These are phyloP conservation scores for Scaptomyza hsui DNA, from an alignment of 1,140 invertebrate species.

Conservation along the genomic window DNA sequence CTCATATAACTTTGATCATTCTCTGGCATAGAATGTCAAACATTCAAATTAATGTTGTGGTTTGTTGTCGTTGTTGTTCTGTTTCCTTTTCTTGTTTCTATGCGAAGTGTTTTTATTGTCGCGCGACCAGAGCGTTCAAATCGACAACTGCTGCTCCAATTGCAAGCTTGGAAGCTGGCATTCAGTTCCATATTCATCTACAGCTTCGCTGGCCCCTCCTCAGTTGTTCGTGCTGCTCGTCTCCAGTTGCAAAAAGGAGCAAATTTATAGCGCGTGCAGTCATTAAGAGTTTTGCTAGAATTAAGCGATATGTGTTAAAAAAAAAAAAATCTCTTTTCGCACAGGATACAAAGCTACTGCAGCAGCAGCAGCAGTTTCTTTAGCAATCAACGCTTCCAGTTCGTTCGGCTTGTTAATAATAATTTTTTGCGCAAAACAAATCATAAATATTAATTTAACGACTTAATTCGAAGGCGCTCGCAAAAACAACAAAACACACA, in stretches of 20 bases:
- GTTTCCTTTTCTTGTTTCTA: neutral
- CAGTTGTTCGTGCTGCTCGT: conserved; percentile 53
- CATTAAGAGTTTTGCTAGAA: conserved; percentile 73
- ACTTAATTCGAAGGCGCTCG: conserved; percentile 73
- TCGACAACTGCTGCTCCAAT: conserved; percentile 43
- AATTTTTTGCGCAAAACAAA: conserved; percentile 77
- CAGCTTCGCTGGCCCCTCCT: conserved; percentile 21
- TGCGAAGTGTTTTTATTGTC: conserved; percentile 21
- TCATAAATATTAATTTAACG: conserved; percentile 80
- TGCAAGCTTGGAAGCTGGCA: conserved; percentile 26
- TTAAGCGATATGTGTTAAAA: conserved; percentile 38
- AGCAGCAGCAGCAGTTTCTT: conserved; percentile 8
- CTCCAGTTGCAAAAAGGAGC: conserved; percentile 63
- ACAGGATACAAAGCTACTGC: conserved; percentile 4
- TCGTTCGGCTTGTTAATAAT: conserved; percentile 45
- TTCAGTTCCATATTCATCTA: neutral
- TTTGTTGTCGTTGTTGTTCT: conserved; percentile 38
- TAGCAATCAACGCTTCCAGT: conserved; percentile 54
- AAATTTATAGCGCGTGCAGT: conserved; percentile 68
- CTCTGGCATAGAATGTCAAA: conserved; percentile 65
- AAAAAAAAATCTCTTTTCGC: neutral
- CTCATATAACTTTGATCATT: conserved; percentile 71
- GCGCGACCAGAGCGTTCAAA: conserved; percentile 39
- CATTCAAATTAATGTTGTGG: conserved; percentile 70
- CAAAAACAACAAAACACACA: neutral